These are phyloP conservation scores for Galago senegalensis DNA, from an alignment of 2,797 vertebrate species.

Conservation along the genomic window DNA sequence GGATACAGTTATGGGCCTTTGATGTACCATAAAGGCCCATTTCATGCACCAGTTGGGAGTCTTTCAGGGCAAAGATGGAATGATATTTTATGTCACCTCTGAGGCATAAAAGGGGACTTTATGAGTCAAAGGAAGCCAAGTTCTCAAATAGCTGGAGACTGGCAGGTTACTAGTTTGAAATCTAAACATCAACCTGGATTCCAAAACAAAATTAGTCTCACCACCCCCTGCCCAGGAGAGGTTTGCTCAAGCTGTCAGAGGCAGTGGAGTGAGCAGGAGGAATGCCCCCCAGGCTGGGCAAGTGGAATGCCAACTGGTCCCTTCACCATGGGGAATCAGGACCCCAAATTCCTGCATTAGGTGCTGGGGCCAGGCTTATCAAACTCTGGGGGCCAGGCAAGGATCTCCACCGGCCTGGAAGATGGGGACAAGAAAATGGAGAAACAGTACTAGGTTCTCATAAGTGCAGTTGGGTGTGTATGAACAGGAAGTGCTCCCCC, in stretches of 20 bases:
- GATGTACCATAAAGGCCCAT: conserved; percentile 88
- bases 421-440: not conserved
- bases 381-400: not conserved
- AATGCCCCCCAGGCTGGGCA: not conserved
- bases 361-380: not conserved
- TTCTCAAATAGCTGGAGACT: conserved; percentile 78
- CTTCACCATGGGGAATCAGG: not conserved
- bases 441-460: not conserved
- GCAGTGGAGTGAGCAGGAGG: not conserved
- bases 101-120: conserved; percentile 82
- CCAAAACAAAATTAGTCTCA: conserved; percentile 77
- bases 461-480: not conserved
- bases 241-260: conserved; percentile 65
- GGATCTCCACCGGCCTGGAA: not conserved
- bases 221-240: not conserved
- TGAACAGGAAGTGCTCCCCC: not conserved
- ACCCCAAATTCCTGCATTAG: not conserved
- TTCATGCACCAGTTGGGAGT: conserved; percentile 81
- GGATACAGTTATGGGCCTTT: conserved; percentile 88
- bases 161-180: conserved; percentile 78
- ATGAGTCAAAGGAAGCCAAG: conserved; percentile 84
- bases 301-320: not conserved
- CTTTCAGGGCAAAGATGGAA: conserved; percentile 87
- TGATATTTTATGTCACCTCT: conserved; percentile 85
- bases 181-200: conserved; percentile 74